Percentiles rank a stretch among this genome's conserved stretches.
These are phyloP conservation scores for Micrastur ruficollis DNA, from an alignment of 2,797 vertebrate species.

Conservation along the genomic window DNA sequence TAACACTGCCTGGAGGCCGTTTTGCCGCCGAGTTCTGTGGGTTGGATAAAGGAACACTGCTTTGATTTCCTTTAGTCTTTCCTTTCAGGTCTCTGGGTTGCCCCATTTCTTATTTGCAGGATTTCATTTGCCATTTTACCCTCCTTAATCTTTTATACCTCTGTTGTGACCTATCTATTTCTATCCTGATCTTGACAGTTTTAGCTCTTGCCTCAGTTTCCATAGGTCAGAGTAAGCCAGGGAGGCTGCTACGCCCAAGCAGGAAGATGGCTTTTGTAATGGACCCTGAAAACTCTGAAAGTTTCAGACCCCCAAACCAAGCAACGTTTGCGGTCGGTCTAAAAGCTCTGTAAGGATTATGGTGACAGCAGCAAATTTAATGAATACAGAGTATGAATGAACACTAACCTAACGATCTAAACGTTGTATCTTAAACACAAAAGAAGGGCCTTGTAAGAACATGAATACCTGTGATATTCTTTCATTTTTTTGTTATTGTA, in stretches of 20 bases:
- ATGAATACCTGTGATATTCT: background rate
- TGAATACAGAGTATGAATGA: background rate
- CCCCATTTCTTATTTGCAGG: background rate
- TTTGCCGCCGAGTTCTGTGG: background rate
- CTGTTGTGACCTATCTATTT: background rate
- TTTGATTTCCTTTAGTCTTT: background rate
- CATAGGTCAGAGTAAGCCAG: background rate
- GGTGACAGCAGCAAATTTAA: background rate
- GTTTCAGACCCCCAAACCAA: background rate
- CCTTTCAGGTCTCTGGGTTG: background rate
- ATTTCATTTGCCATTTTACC: background rate
- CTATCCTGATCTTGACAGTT: background rate
- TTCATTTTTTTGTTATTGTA: background rate
- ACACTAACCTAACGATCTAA: background rate
- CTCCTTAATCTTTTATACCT: background rate
- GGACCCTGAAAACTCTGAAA: background rate
- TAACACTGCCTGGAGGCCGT: background rate
- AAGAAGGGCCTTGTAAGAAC: background rate
- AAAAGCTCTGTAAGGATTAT: background rate
- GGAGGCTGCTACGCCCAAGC: background rate
- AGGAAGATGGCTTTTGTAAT: background rate
- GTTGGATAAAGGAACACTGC: background rate
- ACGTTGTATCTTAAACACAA: background rate
- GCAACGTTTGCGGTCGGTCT: background rate
- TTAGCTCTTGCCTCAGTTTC: slow-evolving; percentile 10